phyloP scores from a whole-genome alignment of 2,888 invertebrate genomes.

The Syritta pipiens region DNA sequence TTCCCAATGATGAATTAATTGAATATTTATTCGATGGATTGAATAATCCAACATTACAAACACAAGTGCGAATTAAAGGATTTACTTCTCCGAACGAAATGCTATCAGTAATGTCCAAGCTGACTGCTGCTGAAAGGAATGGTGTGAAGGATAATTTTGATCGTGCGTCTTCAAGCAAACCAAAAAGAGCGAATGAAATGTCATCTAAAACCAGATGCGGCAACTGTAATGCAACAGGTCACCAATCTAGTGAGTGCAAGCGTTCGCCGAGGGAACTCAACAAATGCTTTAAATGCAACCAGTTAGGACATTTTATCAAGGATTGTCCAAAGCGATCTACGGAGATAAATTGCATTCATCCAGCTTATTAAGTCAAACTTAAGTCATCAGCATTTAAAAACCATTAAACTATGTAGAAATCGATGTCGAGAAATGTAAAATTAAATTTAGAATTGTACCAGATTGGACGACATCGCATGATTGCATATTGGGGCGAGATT shows the following conservation, averaged over 20 bases:
- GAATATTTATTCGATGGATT: constrained; percentile 65
- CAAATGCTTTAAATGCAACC: constrained; percentile 8
- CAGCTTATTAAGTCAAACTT: constrained; percentile 7
- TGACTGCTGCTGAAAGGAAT: not conserved
- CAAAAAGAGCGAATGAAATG: too few relatives aligned
- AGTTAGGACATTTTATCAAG: constrained; percentile 7
- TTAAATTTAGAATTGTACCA: not conserved
- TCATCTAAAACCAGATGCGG: not conserved
- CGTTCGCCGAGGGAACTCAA: constrained; percentile 6
- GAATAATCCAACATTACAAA: not conserved
- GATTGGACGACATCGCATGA: not conserved
- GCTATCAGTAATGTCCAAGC: not conserved
- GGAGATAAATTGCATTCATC: constrained; percentile 6
- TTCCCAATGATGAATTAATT: constrained; percentile 70
- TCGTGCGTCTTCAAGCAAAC: not conserved
- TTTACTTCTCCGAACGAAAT: not conserved
- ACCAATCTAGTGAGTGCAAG: constrained; percentile 4
- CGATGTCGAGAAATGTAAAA: not conserved
- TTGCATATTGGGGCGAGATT: not conserved
- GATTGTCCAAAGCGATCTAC: constrained; percentile 5
- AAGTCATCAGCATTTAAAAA: not conserved
- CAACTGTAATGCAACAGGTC: not conserved
- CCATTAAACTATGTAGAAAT: not conserved
- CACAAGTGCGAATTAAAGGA: not conserved
- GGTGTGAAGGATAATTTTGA: not conserved